phyloP scores from a whole-genome alignment of 2,888 invertebrate species.

The Arrhopalites spinosus region DNA sequence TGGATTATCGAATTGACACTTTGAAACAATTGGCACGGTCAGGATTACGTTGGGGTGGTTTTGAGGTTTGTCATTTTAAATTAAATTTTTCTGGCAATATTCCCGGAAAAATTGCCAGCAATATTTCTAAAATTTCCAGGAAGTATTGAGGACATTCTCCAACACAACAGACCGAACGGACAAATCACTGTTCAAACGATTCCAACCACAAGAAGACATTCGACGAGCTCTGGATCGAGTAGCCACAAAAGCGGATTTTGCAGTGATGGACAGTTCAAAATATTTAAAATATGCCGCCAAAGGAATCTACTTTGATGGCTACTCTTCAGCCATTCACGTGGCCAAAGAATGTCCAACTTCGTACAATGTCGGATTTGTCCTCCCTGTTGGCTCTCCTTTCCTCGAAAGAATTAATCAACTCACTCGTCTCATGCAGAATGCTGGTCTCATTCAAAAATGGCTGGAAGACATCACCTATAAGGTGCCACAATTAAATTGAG shows the following conservation, averaged over 20 bases:
- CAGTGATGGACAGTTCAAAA: constrained; percentile 55
- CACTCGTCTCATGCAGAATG: constrained; percentile 65
- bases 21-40: constrained; percentile 45
- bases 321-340: constrained; percentile 47
- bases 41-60: constrained; percentile 55
- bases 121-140: constrained; percentile 27
- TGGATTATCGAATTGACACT: constrained; percentile 48
- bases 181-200: constrained; percentile 47
- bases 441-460: constrained; percentile 94
- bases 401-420: constrained; percentile 53
- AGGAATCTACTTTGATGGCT: constrained; percentile 51
- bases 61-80: constrained; percentile 27
- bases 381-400: constrained; percentile 55
- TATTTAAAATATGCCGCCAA: constrained; percentile 48
- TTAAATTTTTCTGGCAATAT: no score
- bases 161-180: constrained; percentile 47
- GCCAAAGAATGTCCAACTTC: constrained; percentile 53
- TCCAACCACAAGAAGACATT: constrained; percentile 40
- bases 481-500: constrained; percentile 2
- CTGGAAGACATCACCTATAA: constrained; percentile 76
- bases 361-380: constrained; percentile 54
- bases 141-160: constrained; percentile 49
- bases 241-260: constrained; percentile 52
- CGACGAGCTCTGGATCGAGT: constrained; percentile 51
- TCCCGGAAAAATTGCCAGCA: not conserved